Base-by-base conservation (phyloP, 2,888 invertebrate genomes). In the Acleris cristana region DNA sequence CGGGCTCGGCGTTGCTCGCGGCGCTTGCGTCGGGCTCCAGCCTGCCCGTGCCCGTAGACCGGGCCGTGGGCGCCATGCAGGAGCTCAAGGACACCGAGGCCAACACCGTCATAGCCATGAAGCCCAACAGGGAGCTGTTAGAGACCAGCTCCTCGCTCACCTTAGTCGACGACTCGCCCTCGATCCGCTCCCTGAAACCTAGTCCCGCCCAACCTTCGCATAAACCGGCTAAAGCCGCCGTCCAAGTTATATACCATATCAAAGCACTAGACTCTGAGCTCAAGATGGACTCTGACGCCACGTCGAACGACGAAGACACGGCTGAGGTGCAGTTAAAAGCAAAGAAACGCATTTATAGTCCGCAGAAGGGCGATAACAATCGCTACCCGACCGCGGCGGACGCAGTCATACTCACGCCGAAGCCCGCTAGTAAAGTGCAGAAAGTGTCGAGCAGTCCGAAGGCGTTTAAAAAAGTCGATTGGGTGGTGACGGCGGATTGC, bases 41-140 rank as follows among this genome's bases (percentile, higher is more conserved):
- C 58, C 81, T 76, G 60, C 72, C 74, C 0, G 3, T 70, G 5
- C 83, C 81, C 0, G 71, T 77, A 3, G 82, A 86, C 59, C 77
- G 79, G 30, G 78, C 77, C 0, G 74, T 79, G 3, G 79, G 80
- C 3, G 76, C 73, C 0, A 68, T 71, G 21, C 40, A 51, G 0
- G 74, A 79, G 2, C 56, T 81, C 0, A 84, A 73, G 69, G 79
- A 86, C 30, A 79, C 71, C 0, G 82, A 87, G 76, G 81, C 82
- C 0, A 91, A 91, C 64, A 90, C 91, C 0, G 18, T 82, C 0
- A 89, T 92, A 54, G 79, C 76, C 4, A 91, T 92, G 91, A 89
- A 87, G 72, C 76, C 68, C 0, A 88, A 88, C 52, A 83, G 77
- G 40, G 86, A 87, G 16, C 69, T 92, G 7, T 67, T 90, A 0